Evolutionary conservation across 2,888 invertebrate genomes (phyloP), one percentile per base, ranked within the genome.

Genomic region (Gortyna flavago): DNA sequence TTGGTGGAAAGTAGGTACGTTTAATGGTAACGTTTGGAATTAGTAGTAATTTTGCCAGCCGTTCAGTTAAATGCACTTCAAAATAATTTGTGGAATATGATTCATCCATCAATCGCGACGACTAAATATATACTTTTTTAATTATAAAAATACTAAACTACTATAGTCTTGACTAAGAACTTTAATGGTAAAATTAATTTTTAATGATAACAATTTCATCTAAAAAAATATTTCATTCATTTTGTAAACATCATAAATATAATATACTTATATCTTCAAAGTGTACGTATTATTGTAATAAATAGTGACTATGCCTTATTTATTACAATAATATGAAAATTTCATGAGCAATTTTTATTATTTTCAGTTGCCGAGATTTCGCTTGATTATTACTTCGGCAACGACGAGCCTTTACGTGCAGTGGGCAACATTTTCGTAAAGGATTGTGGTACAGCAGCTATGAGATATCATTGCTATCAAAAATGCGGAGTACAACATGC

Each of bases 351-450:
- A 1, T 64, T 41, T 57, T 65, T 18, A 32, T 38, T 48, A 21
- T 65, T 85, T 85, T 44, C 79, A 90, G 89, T 35, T 48, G 84
- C 79, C 9, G 82, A 76, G 1, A 75, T 85, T 51, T 80, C 83
- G 2, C 13, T 80, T 13, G 82, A 76, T 51, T 82, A 86, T 68
- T 85, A 85, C 51, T 83, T 78, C 11, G 81, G 80, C 0, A 65
- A 66, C 6, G 68, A 83, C 0, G 77, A 78, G 1, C 18, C 57
- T 0, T 44, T 78, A n/a, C 78, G 80, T 32, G 59, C 83, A 32
- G 18, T 29, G 0, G 13, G 25, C 11, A 32, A 51, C 0, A 25
- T 13, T 21, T 6, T 65, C 0, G 16, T 71, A 9, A 61, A 61
- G n/a, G n/a, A 80, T 41, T 89, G 88, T 64, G 48, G 67, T 7